Conservation (phyloP, 2,113 vertebrate genomes). For the human (Homo sapiens) region DNA sequence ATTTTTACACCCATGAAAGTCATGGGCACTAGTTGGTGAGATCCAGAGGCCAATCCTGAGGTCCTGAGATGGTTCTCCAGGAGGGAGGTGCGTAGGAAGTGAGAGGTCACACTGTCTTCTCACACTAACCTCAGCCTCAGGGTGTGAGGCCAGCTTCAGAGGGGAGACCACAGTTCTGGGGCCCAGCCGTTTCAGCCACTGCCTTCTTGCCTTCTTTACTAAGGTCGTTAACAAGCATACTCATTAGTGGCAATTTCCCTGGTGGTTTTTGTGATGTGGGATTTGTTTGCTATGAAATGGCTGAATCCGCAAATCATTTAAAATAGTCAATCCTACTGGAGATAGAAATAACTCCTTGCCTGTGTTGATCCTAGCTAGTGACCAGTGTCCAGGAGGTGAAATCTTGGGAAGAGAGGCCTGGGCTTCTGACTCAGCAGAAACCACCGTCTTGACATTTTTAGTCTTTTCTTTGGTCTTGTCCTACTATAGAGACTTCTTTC, state of each 20-base stretch:
- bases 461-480: background rate
- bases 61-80: constrained; percentile 19
- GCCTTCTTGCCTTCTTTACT: constrained; percentile 52
- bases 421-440: constrained; percentile 70
- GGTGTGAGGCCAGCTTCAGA: background rate
- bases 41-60: background rate
- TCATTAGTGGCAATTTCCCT: constrained; percentile 69
- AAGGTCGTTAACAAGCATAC: constrained; percentile 54
- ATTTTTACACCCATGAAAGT: background rate
- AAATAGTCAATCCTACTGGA: constrained; percentile 67
- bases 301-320: constrained; percentile 55
- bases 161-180: constrained; percentile 43
- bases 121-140: background rate
- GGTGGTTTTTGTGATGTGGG: constrained; percentile 78
- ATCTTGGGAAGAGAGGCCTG: constrained; percentile 62
- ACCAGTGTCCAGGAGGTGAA: constrained; percentile 62
- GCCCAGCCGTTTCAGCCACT: background rate
- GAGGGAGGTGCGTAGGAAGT: background rate
- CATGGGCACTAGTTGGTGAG: background rate
- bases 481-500: background rate
- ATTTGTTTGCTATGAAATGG: constrained; percentile 66
- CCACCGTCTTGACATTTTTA: constrained; percentile 56
- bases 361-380: constrained; percentile 70
- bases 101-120: background rate
- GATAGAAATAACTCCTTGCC: constrained; percentile 71